Evolutionary conservation across 2,888 invertebrate species (phyloP), one percentile per base, ranked within the genome.

Genomic region (Taenaris catops): DNA sequence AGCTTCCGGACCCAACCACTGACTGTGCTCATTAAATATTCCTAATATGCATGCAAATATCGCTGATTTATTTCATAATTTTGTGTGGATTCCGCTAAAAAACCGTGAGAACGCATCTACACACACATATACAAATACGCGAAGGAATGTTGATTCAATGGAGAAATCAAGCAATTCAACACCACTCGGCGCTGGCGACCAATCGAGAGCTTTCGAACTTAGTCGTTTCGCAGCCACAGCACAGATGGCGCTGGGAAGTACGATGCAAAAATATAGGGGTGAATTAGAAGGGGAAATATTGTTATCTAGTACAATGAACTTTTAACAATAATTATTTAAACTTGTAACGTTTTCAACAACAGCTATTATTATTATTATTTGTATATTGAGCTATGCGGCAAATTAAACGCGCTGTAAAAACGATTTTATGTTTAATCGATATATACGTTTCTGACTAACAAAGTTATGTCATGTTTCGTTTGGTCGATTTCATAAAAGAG

Each of bases 91-190:
- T 36, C 25, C 35, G 21, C 19, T 52, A 50, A 51, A 62, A 55
- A 52, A 48, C 55, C 80, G 79, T 81, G 81, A 78, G 81, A 84
- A 80, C 68, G 58, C 46, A 49, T 12, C 48, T 51, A 83, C 81
- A 26, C 81, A 84, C 83, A 81, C 81, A 80, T 62, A 12, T 25
- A 70, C 58, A 64, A 46, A 50, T 81, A 83, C 84, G 83, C 83
- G 78, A 48, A 81, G 86, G 87, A 87, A 87, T 87, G 86, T 84
- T 72, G 84, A 75, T 75, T 84, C 79, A 83, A 83, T 83, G 79
- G 81, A 79, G 81, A 83, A 84, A 84, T 84, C 79, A 73, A 78
- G 78, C 80, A 69, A 74, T 74, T 72, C 73, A 69, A 64, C 69
- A 63, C 63, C 58, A 61, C 56, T 62, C 60, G 58, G 65, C 65